Conservation (phyloP, 2,113 vertebrate genomes). For the Bagarius yarrelli region DNA sequence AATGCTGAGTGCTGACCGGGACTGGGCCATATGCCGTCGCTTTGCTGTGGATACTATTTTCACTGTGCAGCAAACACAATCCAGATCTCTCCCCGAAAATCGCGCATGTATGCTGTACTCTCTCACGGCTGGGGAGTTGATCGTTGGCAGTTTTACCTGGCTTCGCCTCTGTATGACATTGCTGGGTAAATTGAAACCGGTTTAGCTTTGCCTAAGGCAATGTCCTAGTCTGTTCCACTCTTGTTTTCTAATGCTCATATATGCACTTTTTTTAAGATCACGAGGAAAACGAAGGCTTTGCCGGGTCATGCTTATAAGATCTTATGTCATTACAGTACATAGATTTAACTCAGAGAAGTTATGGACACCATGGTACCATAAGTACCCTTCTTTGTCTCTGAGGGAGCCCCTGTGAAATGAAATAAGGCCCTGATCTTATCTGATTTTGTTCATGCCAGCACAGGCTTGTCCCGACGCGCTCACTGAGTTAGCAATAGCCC, state of each 20-base stretch:
- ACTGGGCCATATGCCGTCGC: conserved; percentile 20
- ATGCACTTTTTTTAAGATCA: neutral
- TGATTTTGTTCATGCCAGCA: conserved; percentile 69
- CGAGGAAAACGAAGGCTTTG: conserved; percentile 39
- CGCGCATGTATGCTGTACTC: neutral
- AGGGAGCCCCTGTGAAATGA: conserved; percentile 65
- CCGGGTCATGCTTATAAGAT: conserved; percentile 61
- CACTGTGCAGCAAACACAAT: conserved; percentile 29
- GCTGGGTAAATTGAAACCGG: conserved; percentile 9
- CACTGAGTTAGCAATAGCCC: conserved; percentile 64
- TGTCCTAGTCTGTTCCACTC: neutral
- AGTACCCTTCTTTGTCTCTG: conserved; percentile 55
- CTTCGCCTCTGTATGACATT: conserved; percentile 18
- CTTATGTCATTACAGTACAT: conserved; percentile 58
- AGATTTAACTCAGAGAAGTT: conserved; percentile 58
- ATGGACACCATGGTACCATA: conserved; percentile 46
- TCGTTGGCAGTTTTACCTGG: conserved; percentile 32
- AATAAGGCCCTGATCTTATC: conserved; percentile 75
- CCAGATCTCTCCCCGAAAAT: conserved; percentile 17
- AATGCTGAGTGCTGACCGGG: conserved; percentile 33
- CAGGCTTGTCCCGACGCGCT: conserved; percentile 72
- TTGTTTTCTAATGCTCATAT: neutral
- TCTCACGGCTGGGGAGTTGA: conserved; percentile 15
- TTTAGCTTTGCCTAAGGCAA: conserved; percentile 16
- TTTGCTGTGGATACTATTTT: conserved; percentile 40